These are phyloP conservation scores for Peromyscus californicus DNA, from an alignment of 2,113 vertebrate species.

Conservation along the genomic window DNA sequence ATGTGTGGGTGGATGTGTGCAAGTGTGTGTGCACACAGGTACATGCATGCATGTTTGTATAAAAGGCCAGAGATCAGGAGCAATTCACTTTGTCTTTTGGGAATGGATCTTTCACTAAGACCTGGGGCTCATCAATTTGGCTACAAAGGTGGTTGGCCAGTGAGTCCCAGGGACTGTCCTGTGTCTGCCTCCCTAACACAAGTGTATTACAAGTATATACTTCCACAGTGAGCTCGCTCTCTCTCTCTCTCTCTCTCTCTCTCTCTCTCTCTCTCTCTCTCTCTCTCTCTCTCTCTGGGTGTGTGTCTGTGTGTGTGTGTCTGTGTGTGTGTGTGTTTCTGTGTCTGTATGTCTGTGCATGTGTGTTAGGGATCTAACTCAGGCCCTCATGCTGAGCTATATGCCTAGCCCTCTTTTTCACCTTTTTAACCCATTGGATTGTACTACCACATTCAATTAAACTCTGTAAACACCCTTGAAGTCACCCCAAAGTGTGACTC, in stretches of 20 bases:
- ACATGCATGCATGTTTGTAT: not conserved
- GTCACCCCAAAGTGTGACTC: not conserved
- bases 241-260: too few relatives aligned
- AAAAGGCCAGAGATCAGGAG: not conserved
- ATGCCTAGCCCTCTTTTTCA: not conserved
- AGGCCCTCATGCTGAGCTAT: not conserved
- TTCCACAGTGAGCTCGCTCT: not conserved
- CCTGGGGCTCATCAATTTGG: not conserved
- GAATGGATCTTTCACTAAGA: not conserved
- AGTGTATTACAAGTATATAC: not conserved
- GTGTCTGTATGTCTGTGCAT: rapidly evolving
- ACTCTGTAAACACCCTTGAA: not conserved
- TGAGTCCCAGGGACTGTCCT: not conserved
- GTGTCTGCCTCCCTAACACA: not conserved
- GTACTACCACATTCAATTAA: not conserved
- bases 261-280: too few relatives aligned
- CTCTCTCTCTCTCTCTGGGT: not conserved
- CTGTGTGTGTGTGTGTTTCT: not conserved
- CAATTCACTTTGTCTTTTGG: not conserved
- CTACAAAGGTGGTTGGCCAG: not conserved
- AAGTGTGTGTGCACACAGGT: not conserved
- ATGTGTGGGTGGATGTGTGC: not conserved
- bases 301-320: not conserved
- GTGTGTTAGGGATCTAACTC: not conserved
- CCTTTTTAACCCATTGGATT: not conserved